Base-by-base conservation (phyloP, 2,113 vertebrate genomes). In the Etheostoma cragini region DNA sequence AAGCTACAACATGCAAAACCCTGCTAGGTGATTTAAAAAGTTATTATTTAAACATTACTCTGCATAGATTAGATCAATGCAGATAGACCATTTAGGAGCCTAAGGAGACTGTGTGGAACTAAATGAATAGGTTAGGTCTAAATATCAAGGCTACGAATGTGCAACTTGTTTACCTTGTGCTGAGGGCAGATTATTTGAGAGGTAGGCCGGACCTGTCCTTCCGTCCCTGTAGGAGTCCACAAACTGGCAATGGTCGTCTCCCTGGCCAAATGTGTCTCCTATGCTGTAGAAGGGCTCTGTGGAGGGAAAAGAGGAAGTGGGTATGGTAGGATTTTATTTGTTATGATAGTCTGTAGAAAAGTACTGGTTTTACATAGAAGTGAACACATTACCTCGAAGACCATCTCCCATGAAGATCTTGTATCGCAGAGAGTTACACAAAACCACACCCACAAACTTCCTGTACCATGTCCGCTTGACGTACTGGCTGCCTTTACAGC, bases 221-320 rank as follows among this genome's bases (percentile, higher is more conserved):
- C 98, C 98, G 1, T 98, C 97, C 83, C 97, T 90, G 87, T 99
- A 96, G 19, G 98, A 99, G 92, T 99, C 98, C 86, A 99, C 98
- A 94, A 99, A 99, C 65, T 99, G 98, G 87, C 98, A 99, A 77
- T 99, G 98, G 91, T 99, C 98, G 81, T 99, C 98, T 0, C 98
- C 97, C 87, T 97, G 95, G 65, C 98, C 98, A 92, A 96, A 96
- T 70, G 97, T 97, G 84, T 99, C 98, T 65, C 96, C 97, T 50
- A 99, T 95, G 87, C 96, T 98, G 87, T 98, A 97, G 93, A 99
- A 99, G 0, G 96, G 97, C 71, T 98, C 98, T 99, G 94, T 58
- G 87, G 63, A 61, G 1, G 1, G 8, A 35, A 49, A 52, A 38
- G 5, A 0, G n/a, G 12, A n/a, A n/a, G 21, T 7, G 50, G 10